Percentiles rank a stretch among this genome's conserved stretches.
These are phyloP conservation scores for Poecile atricapillus DNA, from an alignment of 2,113 vertebrate genomes.

Conservation along the genomic window DNA sequence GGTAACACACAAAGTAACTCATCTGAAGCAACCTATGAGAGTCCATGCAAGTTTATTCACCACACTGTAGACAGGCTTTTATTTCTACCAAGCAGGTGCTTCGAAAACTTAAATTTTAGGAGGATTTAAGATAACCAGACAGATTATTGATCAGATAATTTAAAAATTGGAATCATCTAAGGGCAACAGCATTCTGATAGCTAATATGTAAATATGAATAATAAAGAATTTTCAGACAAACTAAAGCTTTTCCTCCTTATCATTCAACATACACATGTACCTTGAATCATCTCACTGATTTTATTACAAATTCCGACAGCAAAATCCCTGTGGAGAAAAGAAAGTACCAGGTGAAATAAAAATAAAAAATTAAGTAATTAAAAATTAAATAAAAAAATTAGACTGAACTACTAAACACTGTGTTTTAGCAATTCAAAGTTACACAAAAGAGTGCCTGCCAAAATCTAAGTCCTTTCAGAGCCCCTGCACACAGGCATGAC, in stretches of 20 bases:
- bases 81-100: background rate
- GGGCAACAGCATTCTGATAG: background rate
- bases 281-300: slow-evolving; percentile 99
- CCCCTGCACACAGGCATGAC: rapidly evolving
- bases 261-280: slow-evolving; percentile 64
- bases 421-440: background rate
- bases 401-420: background rate
- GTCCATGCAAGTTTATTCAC: background rate
- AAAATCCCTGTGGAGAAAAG: slow-evolving; percentile 86
- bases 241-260: background rate
- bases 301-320: slow-evolving; percentile 98
- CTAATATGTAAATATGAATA: background rate
- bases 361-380: background rate
- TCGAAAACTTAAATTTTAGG: background rate
- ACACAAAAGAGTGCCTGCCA: background rate
- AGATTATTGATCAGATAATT: background rate
- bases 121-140: background rate
- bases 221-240: background rate
- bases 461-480: background rate
- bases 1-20: background rate
- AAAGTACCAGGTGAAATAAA: background rate
- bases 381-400: background rate
- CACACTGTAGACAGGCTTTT: background rate
- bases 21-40: background rate
- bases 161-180: background rate